Evolutionary conservation across 2,888 invertebrate genomes (phyloP).

Genomic region (Acleris literana): DNA sequence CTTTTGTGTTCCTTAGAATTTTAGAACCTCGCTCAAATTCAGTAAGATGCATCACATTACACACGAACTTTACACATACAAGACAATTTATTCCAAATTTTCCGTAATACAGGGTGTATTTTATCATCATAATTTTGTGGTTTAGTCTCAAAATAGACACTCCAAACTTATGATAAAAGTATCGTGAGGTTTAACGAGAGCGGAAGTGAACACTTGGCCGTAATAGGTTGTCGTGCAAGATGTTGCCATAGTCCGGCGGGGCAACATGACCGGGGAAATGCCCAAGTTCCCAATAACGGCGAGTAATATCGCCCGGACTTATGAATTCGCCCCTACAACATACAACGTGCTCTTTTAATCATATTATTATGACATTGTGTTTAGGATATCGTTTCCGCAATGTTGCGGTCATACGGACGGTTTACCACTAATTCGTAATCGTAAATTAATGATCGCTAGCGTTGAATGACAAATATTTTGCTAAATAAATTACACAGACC

Average conservation of each 20-base stretch:
- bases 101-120: conserved; percentile 24
- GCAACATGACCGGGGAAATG: conserved; percentile 62
- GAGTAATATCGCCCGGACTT: conserved; percentile 69
- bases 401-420: not conserved
- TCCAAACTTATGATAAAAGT: conserved; percentile 38
- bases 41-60: not conserved
- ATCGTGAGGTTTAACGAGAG: conserved; percentile 48
- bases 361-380: conserved; percentile 31
- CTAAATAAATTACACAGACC: too few species aligned
- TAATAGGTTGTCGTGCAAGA: conserved; percentile 80
- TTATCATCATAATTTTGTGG: conserved; percentile 27
- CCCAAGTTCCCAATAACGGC: conserved; percentile 77
- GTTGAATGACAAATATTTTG: not conserved
- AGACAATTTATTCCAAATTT: conserved; percentile 8
- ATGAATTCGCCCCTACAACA: conserved; percentile 61
- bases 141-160: conserved; percentile 30
- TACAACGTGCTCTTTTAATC: conserved; percentile 39
- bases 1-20: not conserved
- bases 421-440: not conserved
- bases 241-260: conserved; percentile 62
- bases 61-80: conserved; percentile 14
- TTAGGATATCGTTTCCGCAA: conserved; percentile 27
- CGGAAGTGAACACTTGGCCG: conserved; percentile 65
- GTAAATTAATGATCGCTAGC: not conserved
- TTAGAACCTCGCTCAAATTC: not conserved